phyloP scores from a whole-genome alignment of 1,140 invertebrate genomes.

The Caenorhabditis briggsae region DNA sequence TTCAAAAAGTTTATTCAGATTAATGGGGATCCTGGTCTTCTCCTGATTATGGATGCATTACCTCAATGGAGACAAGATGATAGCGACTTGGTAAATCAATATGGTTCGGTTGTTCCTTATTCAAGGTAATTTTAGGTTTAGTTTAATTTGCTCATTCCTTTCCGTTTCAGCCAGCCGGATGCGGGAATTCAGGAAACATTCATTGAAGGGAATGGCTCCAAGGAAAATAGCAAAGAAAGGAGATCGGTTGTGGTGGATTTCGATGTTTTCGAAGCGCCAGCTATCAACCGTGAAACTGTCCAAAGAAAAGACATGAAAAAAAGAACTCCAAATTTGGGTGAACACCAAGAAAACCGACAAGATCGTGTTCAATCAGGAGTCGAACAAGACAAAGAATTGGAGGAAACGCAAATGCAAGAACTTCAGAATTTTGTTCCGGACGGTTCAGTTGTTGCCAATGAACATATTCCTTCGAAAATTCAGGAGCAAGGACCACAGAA shows the following conservation, averaged over 20 bases:
- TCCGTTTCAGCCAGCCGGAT: background rate
- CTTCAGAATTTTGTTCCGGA: no score
- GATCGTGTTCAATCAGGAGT: background rate
- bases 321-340: background rate
- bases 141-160: background rate
- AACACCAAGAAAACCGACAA: background rate
- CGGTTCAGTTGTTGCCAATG: no score
- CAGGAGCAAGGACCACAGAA: no score
- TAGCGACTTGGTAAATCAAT: background rate
- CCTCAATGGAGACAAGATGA: background rate
- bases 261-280: background rate
- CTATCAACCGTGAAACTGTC: background rate
- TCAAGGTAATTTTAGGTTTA: background rate
- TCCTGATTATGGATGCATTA: conserved; percentile 8
- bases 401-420: background rate
- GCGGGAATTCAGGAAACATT: background rate
- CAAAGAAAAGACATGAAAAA: background rate
- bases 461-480: no score
- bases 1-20: background rate
- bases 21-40: conserved; percentile 12
- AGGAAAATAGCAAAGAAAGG: background rate
- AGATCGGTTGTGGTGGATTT: background rate
- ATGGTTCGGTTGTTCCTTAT: background rate
- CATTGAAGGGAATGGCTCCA: conserved; percentile 25
- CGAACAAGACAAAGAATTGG: background rate